These are phyloP conservation scores for Limanda limanda DNA, from an alignment of 2,113 vertebrate species.

Conservation along the genomic window DNA sequence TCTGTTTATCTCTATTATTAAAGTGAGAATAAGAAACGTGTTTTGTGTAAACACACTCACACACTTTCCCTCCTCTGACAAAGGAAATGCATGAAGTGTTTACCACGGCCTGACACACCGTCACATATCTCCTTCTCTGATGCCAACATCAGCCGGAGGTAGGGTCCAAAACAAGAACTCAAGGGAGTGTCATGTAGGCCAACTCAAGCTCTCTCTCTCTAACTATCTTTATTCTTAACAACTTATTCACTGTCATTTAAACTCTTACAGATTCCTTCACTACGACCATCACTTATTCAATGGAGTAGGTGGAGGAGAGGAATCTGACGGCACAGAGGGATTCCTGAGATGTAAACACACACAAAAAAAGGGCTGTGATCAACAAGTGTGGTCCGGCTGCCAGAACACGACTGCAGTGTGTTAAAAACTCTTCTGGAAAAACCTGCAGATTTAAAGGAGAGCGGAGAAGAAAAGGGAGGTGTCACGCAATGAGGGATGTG, in stretches of 20 bases:
- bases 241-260: too few relatives aligned
- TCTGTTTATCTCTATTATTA: slow-evolving; percentile 7
- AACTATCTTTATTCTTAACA: too few relatives aligned
- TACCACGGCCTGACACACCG: too few relatives aligned
- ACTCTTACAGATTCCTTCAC: too few relatives aligned
- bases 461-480: slow-evolving; percentile 18
- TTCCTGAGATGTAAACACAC: slow-evolving; percentile 44
- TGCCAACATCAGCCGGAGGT: too few relatives aligned
- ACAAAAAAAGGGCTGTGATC: slow-evolving; percentile 15
- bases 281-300: slow-evolving; percentile 27
- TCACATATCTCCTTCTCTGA: too few relatives aligned
- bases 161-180: too few relatives aligned
- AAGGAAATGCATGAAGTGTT: too few relatives aligned
- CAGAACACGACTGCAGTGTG: slow-evolving; percentile 26
- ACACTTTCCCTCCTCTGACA: too few relatives aligned
- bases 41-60: too few relatives aligned
- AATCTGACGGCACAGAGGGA: slow-evolving; percentile 18
- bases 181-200: too few relatives aligned
- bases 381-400: slow-evolving; percentile 17
- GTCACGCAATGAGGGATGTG: slow-evolving; percentile 58
- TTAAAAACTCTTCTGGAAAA: slow-evolving; percentile 55
- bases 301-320: not conserved
- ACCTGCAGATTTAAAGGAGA: slow-evolving; percentile 32
- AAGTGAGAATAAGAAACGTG: not conserved
- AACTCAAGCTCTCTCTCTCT: too few relatives aligned